phyloP scores from a whole-genome alignment of 2,113 vertebrate species.

The Dromaius novaehollandiae region DNA sequence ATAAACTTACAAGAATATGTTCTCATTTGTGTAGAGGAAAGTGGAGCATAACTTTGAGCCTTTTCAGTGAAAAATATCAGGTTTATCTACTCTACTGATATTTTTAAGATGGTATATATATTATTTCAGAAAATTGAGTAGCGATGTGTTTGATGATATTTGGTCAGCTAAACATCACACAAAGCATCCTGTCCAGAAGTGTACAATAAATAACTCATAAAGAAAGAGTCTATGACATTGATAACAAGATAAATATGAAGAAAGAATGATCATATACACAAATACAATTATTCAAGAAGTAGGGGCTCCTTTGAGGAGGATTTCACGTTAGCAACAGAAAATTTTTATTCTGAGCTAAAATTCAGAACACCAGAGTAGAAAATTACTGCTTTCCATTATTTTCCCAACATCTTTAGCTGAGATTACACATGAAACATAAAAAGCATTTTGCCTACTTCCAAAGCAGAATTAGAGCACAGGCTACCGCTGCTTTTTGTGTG shows the following conservation, averaged over 20 bases:
- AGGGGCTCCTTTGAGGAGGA: not conserved
- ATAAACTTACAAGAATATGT: not conserved
- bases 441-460: not conserved
- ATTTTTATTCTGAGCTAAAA: not conserved
- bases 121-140: not conserved
- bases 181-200: not conserved
- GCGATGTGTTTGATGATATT: not conserved
- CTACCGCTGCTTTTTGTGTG: not conserved
- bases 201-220: not conserved
- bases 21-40: not conserved
- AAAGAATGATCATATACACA: not conserved
- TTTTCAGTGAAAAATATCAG: not conserved
- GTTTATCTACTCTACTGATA: not conserved
- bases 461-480: not conserved
- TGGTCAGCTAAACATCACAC: not conserved
- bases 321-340: not conserved
- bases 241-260: not conserved
- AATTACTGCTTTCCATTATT: not conserved
- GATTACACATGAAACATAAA: not conserved
- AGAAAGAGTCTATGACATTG: not conserved
- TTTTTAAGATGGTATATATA: not conserved
- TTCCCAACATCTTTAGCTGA: not conserved
- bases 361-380: not conserved
- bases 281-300: not conserved
- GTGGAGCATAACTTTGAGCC: not conserved